A percentile compares a stretch with the other conserved stretches of the same genome.
Conservation (phyloP, 2,888 invertebrate species). For the Lucinisca nassula region DNA sequence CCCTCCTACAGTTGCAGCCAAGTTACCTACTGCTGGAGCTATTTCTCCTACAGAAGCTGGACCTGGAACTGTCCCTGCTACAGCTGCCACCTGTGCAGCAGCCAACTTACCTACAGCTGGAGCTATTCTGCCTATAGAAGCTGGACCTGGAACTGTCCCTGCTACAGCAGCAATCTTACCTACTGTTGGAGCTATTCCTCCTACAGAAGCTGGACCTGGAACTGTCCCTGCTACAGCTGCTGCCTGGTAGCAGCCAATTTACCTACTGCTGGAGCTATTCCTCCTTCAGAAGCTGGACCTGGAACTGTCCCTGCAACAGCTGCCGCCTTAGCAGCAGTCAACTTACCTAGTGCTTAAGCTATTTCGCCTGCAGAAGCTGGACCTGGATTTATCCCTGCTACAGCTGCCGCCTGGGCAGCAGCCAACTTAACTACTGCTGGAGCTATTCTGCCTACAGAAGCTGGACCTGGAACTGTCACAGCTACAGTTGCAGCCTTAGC, state of each 20-base stretch:
- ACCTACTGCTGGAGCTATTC: constrained; percentile 92
- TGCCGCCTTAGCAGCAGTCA: constrained; percentile 96
- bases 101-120: constrained; percentile 91
- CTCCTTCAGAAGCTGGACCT: constrained; percentile 93
- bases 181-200: too few species aligned
- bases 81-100: constrained; percentile 99
- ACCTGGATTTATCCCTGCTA: constrained; percentile 88
- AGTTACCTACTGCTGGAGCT: constrained; percentile 92
- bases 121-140: constrained; percentile 91
- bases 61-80: constrained; percentile 94
- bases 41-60: constrained; percentile 92
- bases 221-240: too few species aligned
- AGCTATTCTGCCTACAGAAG: too few species aligned
- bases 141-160: constrained; percentile 92
- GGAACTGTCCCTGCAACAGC: constrained; percentile 95
- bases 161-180: constrained; percentile 99
- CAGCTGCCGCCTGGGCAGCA: constrained; percentile 51
- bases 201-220: too few species aligned
- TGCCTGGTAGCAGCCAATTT: too few species aligned
- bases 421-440: constrained; percentile 91
- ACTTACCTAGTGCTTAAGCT: constrained; percentile 90
- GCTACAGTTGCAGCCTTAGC: too few species aligned
- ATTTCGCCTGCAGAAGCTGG: constrained; percentile 89
- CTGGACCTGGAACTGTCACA: too few species aligned
- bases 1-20: too few species aligned